These are phyloP conservation scores for Chloroclysta siterata DNA, from an alignment of 2,888 invertebrate genomes.

Conservation along the genomic window DNA sequence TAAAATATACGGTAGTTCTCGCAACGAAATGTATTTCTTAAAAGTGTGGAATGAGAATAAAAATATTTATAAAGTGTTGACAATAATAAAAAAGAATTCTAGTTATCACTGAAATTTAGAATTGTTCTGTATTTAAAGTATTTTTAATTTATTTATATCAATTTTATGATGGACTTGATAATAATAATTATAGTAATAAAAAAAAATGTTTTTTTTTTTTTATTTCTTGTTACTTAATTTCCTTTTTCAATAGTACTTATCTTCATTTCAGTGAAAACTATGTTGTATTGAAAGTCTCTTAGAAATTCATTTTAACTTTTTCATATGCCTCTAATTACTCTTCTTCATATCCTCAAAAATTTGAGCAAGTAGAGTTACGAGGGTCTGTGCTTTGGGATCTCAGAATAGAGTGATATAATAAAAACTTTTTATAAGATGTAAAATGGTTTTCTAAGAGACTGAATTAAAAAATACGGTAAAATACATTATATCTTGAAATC, in stretches of 20 bases:
- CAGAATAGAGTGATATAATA: too few species aligned
- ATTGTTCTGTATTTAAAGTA: background rate
- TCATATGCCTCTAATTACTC: background rate
- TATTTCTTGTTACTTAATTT: too few species aligned
- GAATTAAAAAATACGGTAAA: conserved; percentile 19
- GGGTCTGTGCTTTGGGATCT: too few species aligned
- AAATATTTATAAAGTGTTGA: conserved; percentile 31
- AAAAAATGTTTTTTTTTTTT: too few species aligned
- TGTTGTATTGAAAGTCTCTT: background rate
- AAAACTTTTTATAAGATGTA: background rate
- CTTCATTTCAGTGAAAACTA: conserved; percentile 12
- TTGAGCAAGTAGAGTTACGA: too few species aligned
- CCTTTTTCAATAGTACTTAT: too few species aligned
- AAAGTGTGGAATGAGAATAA: conserved; percentile 38
- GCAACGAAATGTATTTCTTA: conserved; percentile 35
- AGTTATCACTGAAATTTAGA: conserved; percentile 3
- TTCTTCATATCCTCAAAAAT: background rate
- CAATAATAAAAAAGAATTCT: conserved; percentile 8
- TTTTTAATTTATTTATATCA: background rate
- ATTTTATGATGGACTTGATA: too few species aligned
- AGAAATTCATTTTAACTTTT: background rate
- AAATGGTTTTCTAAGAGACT: conserved; percentile 6
- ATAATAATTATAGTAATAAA: too few species aligned
- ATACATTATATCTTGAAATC: conserved; percentile 26
- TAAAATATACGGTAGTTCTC: conserved; percentile 31